A percentile compares a stretch with the other conserved stretches of the same genome.
These are phyloP conservation scores for Lepas anatifera DNA, from an alignment of 2,888 invertebrate species.

Conservation along the genomic window DNA sequence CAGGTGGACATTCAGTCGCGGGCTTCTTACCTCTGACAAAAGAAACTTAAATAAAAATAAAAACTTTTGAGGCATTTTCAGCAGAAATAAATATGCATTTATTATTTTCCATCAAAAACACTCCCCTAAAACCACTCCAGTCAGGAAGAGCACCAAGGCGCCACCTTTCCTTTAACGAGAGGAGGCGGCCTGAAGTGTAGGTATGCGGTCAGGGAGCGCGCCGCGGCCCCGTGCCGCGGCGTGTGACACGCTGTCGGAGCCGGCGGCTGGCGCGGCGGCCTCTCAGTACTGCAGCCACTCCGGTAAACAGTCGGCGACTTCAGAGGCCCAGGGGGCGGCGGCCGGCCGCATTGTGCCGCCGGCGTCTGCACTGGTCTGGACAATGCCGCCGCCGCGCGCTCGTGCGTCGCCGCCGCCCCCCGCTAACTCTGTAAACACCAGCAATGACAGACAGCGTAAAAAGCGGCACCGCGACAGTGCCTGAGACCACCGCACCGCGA, in stretches of 20 bases:
- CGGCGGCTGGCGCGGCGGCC: neutral
- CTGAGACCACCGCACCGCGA: too few relatives aligned
- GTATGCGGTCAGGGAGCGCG: neutral
- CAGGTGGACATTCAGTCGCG: too few relatives aligned
- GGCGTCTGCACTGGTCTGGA: neutral
- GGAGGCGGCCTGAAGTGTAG: too few relatives aligned
- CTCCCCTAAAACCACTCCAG: too few relatives aligned
- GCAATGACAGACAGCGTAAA: neutral
- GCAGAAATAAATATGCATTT: too few relatives aligned
- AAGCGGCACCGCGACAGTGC: too few relatives aligned
- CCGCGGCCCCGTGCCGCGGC: neutral
- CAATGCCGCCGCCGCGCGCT: neutral
- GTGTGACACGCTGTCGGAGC: neutral
- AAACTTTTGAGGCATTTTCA: too few relatives aligned
- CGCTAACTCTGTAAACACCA: neutral
- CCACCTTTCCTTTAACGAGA: too few relatives aligned
- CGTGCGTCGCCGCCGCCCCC: neutral
- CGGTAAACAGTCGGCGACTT: neutral
- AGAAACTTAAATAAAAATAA: too few relatives aligned
- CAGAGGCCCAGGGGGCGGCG: neutral
- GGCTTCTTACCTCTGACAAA: too few relatives aligned
- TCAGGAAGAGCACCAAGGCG: too few relatives aligned
- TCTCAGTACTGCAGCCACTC: neutral
- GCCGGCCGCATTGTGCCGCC: constrained; percentile 2
- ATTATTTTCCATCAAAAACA: too few relatives aligned